Conservation (phyloP, 23 tunicate species). For the Diplosoma virens region DNA sequence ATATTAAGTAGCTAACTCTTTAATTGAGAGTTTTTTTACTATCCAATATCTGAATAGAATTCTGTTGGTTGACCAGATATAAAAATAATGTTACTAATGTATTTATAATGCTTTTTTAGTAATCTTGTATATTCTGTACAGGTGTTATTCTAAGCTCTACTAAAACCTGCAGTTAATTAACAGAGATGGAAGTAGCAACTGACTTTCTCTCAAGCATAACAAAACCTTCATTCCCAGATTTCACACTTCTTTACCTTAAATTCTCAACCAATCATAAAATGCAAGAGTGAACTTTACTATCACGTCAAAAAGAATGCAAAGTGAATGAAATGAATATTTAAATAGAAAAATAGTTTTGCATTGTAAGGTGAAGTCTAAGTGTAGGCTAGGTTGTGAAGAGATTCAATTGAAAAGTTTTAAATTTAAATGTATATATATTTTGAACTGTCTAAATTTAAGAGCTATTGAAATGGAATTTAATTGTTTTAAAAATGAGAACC, state of each 20-base stretch:
- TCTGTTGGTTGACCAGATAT: too few relatives aligned
- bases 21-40: not conserved
- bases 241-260: not conserved
- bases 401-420: not conserved
- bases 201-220: not conserved
- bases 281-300: not conserved
- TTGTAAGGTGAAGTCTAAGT: not conserved
- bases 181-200: too few relatives aligned
- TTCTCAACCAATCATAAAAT: not conserved
- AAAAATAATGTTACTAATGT: too few relatives aligned
- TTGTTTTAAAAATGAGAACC: not conserved
- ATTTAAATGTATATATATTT: not conserved
- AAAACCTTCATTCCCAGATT: not conserved
- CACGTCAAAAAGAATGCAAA: not conserved
- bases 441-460: not conserved
- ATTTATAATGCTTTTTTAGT: not conserved
- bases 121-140: not conserved
- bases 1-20: not conserved
- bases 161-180: not conserved
- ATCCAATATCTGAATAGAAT: not conserved
- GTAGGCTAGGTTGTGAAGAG: not conserved
- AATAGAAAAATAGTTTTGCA: not conserved
- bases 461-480: not conserved
- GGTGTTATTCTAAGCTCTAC: not conserved
- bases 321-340: not conserved